phyloP scores from a whole-genome alignment of 2,113 vertebrate genomes.

The Chaetorhynchus papuensis region DNA sequence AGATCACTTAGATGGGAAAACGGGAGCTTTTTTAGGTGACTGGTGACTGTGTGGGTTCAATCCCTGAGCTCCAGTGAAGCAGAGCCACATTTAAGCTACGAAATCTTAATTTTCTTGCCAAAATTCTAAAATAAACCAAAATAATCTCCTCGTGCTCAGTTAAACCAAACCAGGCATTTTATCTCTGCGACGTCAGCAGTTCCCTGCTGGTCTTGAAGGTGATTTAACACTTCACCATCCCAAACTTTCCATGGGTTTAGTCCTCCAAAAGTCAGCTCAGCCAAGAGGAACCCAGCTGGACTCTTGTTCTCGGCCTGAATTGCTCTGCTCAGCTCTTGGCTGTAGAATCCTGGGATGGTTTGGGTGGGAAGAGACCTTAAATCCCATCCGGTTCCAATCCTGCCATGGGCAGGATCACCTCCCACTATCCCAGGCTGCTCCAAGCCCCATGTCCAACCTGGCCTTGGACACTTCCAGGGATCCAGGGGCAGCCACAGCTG shows the following conservation, averaged over 20 bases:
- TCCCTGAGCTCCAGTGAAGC: background rate
- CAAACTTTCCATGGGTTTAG: background rate
- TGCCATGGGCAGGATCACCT: background rate
- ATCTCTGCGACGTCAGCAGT: background rate
- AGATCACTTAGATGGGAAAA: background rate
- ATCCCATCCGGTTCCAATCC: fast-evolving
- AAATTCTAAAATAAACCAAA: background rate
- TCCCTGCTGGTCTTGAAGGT: background rate
- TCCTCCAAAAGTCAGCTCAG: background rate
- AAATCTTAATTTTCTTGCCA: fast-evolving
- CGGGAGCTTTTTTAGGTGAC: background rate
- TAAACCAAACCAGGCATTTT: background rate
- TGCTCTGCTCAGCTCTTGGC: background rate
- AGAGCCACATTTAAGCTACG: background rate
- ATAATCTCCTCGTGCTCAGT: background rate
- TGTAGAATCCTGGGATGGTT: background rate
- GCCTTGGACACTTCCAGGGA: background rate
- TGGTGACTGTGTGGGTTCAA: background rate
- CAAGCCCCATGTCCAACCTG: background rate
- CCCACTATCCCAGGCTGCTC: fast-evolving
- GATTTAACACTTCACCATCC: background rate
- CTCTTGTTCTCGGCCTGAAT: too few species aligned
- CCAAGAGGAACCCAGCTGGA: background rate
- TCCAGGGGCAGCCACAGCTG: background rate
- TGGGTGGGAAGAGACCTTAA: background rate